Conservation (phyloP, 2,797 vertebrate species). For the Synanceia verrucosa region DNA sequence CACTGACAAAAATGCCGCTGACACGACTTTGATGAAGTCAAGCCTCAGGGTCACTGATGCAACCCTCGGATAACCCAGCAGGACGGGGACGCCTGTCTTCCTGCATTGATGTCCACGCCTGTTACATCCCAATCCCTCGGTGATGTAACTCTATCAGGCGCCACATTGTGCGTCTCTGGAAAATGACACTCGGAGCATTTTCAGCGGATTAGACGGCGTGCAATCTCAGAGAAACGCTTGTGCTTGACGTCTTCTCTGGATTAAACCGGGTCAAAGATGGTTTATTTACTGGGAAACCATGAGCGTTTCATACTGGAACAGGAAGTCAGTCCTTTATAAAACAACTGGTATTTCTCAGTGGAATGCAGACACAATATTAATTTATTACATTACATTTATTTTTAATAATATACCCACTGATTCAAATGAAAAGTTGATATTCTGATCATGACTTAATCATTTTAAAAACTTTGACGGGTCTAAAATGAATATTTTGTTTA, state of each 20-base stretch:
- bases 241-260: background rate
- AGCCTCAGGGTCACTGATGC: constrained; percentile 42
- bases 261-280: background rate
- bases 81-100: constrained; percentile 37
- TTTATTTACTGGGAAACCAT: background rate
- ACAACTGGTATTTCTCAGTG: no score
- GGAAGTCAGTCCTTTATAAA: no score
- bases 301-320: no score
- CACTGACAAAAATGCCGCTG: constrained; percentile 14
- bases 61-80: constrained; percentile 49
- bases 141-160: constrained; percentile 44
- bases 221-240: constrained; percentile 30
- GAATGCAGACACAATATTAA: no score
- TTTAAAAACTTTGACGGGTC: no score
- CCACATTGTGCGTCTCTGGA: constrained; percentile 24
- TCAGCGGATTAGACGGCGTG: constrained; percentile 40
- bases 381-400: no score
- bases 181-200: constrained; percentile 25
- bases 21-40: constrained; percentile 47
- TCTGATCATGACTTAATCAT: no score
- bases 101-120: constrained; percentile 37
- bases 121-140: constrained; percentile 31
- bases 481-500: no score
- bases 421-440: no score
- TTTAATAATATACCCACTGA: no score